Conservation (phyloP, 2,888 invertebrate species). For the Tholera decimalis region DNA sequence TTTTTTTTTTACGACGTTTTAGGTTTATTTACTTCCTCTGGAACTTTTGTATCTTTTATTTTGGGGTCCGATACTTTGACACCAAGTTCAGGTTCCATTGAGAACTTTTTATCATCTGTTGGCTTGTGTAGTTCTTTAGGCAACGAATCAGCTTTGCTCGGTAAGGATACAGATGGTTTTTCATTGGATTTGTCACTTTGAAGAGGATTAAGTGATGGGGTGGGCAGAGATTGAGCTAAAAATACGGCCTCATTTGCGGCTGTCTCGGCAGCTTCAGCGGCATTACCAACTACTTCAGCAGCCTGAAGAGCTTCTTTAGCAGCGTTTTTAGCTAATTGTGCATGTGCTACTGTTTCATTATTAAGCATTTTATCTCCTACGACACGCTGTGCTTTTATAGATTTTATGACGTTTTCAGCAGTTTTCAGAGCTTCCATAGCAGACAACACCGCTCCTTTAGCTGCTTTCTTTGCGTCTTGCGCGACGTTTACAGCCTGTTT, state of each 20-base stretch:
- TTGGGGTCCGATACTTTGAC: neutral
- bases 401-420: slow-evolving; percentile 34
- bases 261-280: slow-evolving; percentile 52
- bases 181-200: neutral
- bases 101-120: neutral
- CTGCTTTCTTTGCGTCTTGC: slow-evolving; percentile 56
- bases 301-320: slow-evolving; percentile 65
- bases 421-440: slow-evolving; percentile 55
- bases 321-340: slow-evolving; percentile 54
- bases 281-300: slow-evolving; percentile 57
- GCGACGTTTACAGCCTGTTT: slow-evolving; percentile 43
- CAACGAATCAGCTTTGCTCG: neutral
- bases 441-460: slow-evolving; percentile 61
- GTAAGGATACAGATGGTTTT: neutral
- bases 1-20: neutral
- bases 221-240: slow-evolving; percentile 45
- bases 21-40: neutral
- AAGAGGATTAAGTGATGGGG: neutral
- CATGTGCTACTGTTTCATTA: slow-evolving; percentile 48
- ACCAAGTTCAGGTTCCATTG: neutral
- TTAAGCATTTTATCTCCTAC: slow-evolving; percentile 9
- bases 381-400: slow-evolving; percentile 44
- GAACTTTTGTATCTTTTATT: neutral
- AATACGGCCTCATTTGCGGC: slow-evolving; percentile 59
- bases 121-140: neutral